Conservation (phyloP, 2,113 vertebrate genomes). For the Crotophaga sulcirostris region DNA sequence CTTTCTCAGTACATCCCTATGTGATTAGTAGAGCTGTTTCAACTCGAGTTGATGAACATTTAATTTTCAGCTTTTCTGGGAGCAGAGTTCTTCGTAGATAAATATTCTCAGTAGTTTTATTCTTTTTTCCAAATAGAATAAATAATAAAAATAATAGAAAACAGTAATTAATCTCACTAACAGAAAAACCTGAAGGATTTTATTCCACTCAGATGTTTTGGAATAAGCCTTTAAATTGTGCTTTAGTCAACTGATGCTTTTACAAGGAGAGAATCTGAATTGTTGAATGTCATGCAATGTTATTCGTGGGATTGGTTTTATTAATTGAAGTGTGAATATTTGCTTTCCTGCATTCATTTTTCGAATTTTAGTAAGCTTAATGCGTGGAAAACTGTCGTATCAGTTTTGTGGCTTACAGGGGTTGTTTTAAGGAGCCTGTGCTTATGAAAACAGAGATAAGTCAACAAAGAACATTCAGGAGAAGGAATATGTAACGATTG, state of each 20-base stretch:
- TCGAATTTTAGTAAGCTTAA: neutral
- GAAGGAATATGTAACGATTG: neutral
- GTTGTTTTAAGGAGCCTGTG: neutral
- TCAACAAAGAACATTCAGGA: neutral
- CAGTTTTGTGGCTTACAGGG: neutral
- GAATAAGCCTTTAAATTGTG: neutral
- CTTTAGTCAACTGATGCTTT: neutral
- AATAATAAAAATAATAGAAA: neutral
- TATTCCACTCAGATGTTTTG: neutral
- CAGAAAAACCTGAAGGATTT: neutral
- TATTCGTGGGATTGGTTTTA: slow-evolving; percentile 1
- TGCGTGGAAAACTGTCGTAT: neutral
- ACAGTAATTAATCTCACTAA: neutral
- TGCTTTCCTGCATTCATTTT: neutral
- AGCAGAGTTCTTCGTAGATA: neutral
- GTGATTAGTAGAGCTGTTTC: neutral
- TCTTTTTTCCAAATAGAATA: neutral
- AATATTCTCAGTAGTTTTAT: neutral
- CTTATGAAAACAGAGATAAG: neutral
- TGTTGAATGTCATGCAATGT: neutral
- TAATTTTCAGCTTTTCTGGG: neutral
- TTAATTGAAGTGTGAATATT: neutral
- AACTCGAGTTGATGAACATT: neutral
- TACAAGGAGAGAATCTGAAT: neutral
- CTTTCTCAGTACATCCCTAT: neutral